Evolutionary conservation across 1,140 invertebrate species (phyloP).

Genomic region (Temnothorax curvispinosus): DNA sequence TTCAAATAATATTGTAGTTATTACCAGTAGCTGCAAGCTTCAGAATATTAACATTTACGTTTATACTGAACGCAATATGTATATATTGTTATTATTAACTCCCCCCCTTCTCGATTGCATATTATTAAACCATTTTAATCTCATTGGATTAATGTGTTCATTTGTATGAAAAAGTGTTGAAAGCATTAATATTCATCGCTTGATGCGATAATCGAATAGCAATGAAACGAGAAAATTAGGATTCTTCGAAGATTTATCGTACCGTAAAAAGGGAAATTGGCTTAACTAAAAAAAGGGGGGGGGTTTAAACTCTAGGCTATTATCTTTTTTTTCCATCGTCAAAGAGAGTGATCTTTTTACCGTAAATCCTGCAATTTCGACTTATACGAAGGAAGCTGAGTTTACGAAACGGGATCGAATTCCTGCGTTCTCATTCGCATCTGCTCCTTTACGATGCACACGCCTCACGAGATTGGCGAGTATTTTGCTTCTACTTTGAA

Average conservation of each 20-base stretch:
- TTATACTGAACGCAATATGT: background rate
- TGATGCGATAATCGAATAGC: background rate
- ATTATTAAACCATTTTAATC: constrained; percentile 4
- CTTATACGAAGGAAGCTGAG: constrained; percentile 45
- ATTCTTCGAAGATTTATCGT: constrained; percentile 14
- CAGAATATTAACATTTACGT: constrained; percentile 1
- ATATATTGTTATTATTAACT: background rate
- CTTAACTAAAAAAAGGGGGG: constrained; percentile 19
- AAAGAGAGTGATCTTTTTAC: constrained; percentile 35
- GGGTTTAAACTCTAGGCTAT: constrained; percentile 26
- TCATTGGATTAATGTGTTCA: background rate
- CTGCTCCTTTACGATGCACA: constrained; percentile 39
- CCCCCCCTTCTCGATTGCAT: background rate
- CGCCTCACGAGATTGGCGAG: background rate
- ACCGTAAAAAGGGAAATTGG: constrained; percentile 17
- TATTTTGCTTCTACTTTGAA: constrained; percentile 31
- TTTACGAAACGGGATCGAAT: constrained; percentile 43
- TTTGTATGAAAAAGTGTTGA: background rate
- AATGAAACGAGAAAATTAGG: constrained; percentile 42
- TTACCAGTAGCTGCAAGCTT: background rate
- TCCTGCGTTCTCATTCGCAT: constrained; percentile 48
- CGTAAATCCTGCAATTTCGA: constrained; percentile 59
- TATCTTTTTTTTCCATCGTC: constrained; percentile 26
- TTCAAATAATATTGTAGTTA: constrained; percentile 18
- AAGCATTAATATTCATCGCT: constrained; percentile 2